Percentiles rank a stretch among this genome's conserved stretches.
Evolutionary conservation across 2,888 invertebrate genomes (phyloP).

Genomic region (Eucera pruinosa): DNA sequence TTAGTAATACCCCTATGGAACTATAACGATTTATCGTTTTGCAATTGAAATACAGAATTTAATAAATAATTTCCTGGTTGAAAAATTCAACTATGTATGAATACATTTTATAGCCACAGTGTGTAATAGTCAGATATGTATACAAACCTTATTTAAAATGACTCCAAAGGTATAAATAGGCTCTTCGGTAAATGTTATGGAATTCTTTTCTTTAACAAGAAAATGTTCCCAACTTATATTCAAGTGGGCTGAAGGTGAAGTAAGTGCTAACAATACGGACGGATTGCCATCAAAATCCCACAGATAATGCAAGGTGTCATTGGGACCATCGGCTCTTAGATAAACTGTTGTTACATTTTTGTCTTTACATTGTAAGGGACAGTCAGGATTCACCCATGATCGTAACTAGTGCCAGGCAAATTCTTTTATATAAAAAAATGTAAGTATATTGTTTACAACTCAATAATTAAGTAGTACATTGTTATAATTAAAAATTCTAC

Average conservation of each 20-base stretch:
- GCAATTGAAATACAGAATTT: too few relatives aligned
- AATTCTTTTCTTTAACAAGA: constrained; percentile 72
- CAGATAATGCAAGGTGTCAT: constrained; percentile 88
- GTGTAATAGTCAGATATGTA: too few relatives aligned
- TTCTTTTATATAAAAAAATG: constrained; percentile 62
- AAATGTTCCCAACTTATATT: constrained; percentile 85
- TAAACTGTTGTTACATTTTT: constrained; percentile 85
- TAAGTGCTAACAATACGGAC: constrained; percentile 86
- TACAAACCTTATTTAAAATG: constrained; percentile 86
- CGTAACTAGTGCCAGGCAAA: constrained; percentile 75
- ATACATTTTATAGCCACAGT: too few relatives aligned
- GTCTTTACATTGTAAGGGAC: constrained; percentile 78
- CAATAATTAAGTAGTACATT: constrained; percentile 13
- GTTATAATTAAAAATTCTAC: constrained; percentile 8
- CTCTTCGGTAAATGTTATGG: constrained; percentile 84
- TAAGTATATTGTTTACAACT: constrained; percentile 46
- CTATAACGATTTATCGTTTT: too few relatives aligned
- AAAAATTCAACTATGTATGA: too few relatives aligned
- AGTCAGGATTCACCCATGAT: constrained; percentile 79
- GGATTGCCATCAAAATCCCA: constrained; percentile 89
- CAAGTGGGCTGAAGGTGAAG: constrained; percentile 84
- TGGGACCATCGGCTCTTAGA: constrained; percentile 86
- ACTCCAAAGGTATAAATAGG: constrained; percentile 87
- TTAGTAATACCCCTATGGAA: too few relatives aligned
- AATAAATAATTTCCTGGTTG: too few relatives aligned